Percentiles rank a stretch among this genome's conserved stretches.
phyloP scores from a whole-genome alignment of 2,113 vertebrate genomes.

The Cyphomyrus discorhynchus region DNA sequence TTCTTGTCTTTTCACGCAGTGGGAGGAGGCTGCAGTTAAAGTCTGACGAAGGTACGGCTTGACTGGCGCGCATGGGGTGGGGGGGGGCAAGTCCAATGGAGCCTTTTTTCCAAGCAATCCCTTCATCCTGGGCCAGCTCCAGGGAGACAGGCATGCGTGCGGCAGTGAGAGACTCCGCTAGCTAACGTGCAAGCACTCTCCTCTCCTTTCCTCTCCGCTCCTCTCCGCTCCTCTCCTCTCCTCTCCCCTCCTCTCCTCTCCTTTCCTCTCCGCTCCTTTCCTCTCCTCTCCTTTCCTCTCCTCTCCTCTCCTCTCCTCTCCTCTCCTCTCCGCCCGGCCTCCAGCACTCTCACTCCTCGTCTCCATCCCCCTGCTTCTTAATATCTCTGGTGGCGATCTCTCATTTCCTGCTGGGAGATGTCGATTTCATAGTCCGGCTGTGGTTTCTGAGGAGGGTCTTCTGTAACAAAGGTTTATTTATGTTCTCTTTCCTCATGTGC shows the following conservation, averaged over 20 bases:
- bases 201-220: neutral
- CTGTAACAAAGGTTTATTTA: constrained; percentile 11
- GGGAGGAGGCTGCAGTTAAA: neutral
- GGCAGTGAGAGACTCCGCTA: neutral
- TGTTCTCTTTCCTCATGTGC: neutral
- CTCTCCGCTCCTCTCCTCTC: too few species aligned
- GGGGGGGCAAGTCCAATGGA: neutral
- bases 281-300: too few species aligned
- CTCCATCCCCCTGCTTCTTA: constrained; percentile 27
- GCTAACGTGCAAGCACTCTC: neutral
- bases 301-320: too few species aligned
- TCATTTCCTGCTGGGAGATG: constrained; percentile 60
- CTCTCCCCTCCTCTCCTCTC: too few species aligned
- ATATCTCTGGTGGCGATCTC: constrained; percentile 57
- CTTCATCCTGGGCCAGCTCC: neutral
- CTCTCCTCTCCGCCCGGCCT: neutral
- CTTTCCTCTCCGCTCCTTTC: neutral
- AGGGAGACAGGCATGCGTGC: neutral
- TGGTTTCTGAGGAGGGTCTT: constrained; percentile 49
- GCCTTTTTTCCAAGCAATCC: neutral
- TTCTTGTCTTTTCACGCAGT: neutral
- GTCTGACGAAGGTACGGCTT: neutral
- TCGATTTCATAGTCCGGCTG: constrained; percentile 58
- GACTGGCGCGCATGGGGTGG: neutral
- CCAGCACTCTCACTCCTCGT: constrained; percentile 21